Evolutionary conservation across 2,113 vertebrate genomes (phyloP).

Genomic region (Trogon melanurus): DNA sequence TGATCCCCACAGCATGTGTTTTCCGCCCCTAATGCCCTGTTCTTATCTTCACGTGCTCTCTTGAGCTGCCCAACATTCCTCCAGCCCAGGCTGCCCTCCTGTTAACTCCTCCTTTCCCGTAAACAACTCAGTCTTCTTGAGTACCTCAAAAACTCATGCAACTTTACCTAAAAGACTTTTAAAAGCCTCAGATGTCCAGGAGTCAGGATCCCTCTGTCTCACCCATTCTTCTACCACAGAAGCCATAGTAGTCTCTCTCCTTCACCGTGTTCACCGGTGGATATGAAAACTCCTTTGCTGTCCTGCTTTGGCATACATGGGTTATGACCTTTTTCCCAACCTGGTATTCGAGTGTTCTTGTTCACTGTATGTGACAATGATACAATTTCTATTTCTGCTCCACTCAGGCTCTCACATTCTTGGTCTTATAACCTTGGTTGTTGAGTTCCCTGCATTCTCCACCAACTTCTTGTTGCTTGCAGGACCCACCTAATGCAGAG

Average conservation of each 20-base stretch:
- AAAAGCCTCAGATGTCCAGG: not conserved
- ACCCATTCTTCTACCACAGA: not conserved
- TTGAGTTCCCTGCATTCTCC: not conserved
- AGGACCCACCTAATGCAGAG: not conserved
- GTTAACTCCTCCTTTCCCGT: slow-evolving; percentile 45
- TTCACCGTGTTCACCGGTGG: not conserved
- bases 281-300: not conserved
- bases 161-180: not conserved
- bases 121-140: not conserved
- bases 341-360: slow-evolving; percentile 28
- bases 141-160: not conserved
- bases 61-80: slow-evolving; percentile 27
- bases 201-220: not conserved
- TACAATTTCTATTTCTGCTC: slow-evolving; percentile 64
- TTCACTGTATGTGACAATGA: slow-evolving; percentile 2
- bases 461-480: not conserved
- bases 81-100: not conserved
- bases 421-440: not conserved
- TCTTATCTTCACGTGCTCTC: slow-evolving; percentile 48
- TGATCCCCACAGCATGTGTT: not conserved
- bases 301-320: not conserved
- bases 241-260: not conserved
- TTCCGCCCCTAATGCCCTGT: not conserved
- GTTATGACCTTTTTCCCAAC: slow-evolving; percentile 56
- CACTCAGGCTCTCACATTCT: slow-evolving; percentile 9